phyloP scores from a whole-genome alignment of 2,888 invertebrate species.

The Balanococcus diminutus region DNA sequence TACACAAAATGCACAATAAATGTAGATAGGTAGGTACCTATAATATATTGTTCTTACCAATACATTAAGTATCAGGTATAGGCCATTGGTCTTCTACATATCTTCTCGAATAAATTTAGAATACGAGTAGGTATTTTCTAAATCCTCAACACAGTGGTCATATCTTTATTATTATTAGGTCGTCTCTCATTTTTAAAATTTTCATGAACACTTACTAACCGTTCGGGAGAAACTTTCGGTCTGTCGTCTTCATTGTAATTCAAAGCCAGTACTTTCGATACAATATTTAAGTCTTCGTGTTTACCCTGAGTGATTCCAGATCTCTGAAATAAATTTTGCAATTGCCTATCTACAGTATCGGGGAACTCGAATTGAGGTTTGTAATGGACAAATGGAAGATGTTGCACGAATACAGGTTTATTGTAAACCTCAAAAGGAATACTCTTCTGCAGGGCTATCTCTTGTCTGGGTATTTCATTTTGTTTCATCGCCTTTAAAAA shows the following conservation, averaged over 20 bases:
- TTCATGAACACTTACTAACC: neutral
- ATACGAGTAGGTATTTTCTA: neutral
- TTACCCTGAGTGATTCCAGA: slow-evolving; percentile 69
- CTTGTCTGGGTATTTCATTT: slow-evolving; percentile 30
- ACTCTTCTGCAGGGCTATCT: slow-evolving; percentile 58
- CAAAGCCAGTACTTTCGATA: slow-evolving; percentile 78
- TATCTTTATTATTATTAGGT: neutral
- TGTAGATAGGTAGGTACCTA: neutral
- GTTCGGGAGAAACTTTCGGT: neutral
- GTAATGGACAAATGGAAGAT: slow-evolving; percentile 57
- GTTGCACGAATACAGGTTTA: slow-evolving; percentile 3
- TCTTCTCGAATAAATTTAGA: neutral
- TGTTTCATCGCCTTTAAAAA: slow-evolving; percentile 56
- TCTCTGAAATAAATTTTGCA: slow-evolving; percentile 71
- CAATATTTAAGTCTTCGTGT: slow-evolving; percentile 79
- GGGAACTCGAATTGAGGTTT: slow-evolving; percentile 57
- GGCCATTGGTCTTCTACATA: neutral
- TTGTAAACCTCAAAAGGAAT: slow-evolving; percentile 47
- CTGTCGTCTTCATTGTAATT: slow-evolving; percentile 67
- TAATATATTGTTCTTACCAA: neutral
- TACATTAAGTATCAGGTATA: too few relatives aligned
- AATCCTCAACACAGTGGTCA: too few relatives aligned
- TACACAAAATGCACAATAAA: neutral
- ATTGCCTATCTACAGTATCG: slow-evolving; percentile 66
- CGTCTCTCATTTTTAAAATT: neutral